These are phyloP conservation scores for Anoura caudifer DNA, from an alignment of 2,113 vertebrate genomes.

Conservation along the genomic window DNA sequence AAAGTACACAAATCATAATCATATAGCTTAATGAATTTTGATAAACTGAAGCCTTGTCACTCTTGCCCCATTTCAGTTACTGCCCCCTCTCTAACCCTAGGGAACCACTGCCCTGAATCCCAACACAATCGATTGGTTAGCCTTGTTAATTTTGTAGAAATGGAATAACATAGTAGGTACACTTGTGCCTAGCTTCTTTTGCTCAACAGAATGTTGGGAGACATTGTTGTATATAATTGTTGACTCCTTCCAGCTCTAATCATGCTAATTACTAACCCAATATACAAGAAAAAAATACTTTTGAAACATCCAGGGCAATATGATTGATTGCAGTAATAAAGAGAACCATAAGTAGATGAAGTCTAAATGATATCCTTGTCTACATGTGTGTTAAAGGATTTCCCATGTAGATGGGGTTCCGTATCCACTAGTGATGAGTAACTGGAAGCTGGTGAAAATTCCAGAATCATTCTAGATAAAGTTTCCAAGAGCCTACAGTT, in stretches of 20 bases:
- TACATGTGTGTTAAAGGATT: background rate
- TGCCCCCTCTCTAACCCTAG: background rate
- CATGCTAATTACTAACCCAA: background rate
- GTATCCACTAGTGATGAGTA: background rate
- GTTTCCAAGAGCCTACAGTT: background rate
- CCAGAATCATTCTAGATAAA: background rate
- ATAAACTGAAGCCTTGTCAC: background rate
- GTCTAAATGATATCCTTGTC: background rate
- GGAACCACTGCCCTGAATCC: background rate
- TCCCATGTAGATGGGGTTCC: background rate
- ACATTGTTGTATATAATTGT: background rate
- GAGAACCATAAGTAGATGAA: background rate
- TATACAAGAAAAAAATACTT: background rate
- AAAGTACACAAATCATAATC: background rate
- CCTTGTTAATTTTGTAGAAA: background rate
- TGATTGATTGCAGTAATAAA: background rate
- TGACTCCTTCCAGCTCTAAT: background rate
- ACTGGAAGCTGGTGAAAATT: background rate
- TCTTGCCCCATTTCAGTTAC: background rate
- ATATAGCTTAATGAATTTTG: background rate
- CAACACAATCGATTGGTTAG: background rate
- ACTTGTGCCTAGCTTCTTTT: background rate
- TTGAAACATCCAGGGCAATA: background rate
- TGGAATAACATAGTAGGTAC: background rate
- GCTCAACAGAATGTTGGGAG: background rate